phyloP scores from a whole-genome alignment of 2,888 invertebrate genomes.

The Octodonta nipae region DNA sequence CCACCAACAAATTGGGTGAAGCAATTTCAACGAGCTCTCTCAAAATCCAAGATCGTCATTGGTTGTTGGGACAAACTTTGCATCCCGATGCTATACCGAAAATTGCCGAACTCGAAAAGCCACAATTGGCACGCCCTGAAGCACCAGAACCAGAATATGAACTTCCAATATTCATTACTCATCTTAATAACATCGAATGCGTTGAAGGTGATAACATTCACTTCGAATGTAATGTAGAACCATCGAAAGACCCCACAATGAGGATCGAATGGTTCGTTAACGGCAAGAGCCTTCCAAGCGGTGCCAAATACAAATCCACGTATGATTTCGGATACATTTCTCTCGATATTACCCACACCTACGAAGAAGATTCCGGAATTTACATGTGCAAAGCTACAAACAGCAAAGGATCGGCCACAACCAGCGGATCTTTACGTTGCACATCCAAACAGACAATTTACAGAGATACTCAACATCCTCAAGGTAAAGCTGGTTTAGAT shows the following conservation, averaged over 20 bases:
- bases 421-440: constrained; percentile 77
- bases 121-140: constrained; percentile 51
- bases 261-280: constrained; percentile 92
- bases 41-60: constrained; percentile 78
- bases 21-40: constrained; percentile 84
- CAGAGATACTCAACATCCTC: constrained; percentile 87
- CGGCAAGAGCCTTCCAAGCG: constrained; percentile 75
- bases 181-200: constrained; percentile 80
- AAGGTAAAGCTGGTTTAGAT: constrained; percentile 79
- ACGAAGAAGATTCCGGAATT: constrained; percentile 84
- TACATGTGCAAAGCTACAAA: constrained; percentile 84
- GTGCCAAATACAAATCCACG: constrained; percentile 79
- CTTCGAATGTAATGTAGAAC: constrained; percentile 86
- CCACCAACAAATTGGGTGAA: constrained; percentile 83
- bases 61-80: constrained; percentile 73
- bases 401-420: constrained; percentile 76
- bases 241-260: constrained; percentile 80
- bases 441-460: constrained; percentile 67
- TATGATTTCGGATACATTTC: constrained; percentile 95
- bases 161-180: constrained; percentile 77
- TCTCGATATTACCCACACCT: constrained; percentile 73
- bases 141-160: constrained; percentile 68
- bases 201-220: constrained; percentile 77
- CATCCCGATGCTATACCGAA: constrained; percentile 81
- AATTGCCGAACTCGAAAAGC: constrained; percentile 75